Base-by-base conservation (phyloP, 2,113 vertebrate genomes). In the Hydrolagus affinis region DNA sequence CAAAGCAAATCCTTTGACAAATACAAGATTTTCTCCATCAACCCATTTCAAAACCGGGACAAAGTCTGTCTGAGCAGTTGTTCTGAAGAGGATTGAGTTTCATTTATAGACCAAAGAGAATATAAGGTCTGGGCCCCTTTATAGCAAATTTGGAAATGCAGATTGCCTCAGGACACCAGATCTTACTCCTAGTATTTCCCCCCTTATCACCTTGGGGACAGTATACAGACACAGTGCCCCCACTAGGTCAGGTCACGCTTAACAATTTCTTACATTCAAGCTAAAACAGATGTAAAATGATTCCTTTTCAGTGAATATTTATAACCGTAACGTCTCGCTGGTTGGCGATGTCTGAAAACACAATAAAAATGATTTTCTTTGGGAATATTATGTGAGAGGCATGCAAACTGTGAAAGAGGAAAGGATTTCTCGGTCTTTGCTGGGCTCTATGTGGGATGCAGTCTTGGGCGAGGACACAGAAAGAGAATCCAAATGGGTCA, bases 61-160 rank as follows among this genome's bases (percentile, higher is more conserved):
- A 23, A 21, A 17, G 11, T 66, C 10, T 83, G 62, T 83, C 19
- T 19, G 60, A 83, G 66, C 77, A 83, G 77, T 83, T 66, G 77
- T 44, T 66, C 25, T 66, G 60, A 68, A 21, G 62, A 21, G 77
- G 59, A 14, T 66, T 14, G 15, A n/a, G 62, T 30, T 60, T 60
- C 60, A 23, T 60, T 64, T 28, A 83, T 59, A 66, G 28, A 32
- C 78, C 25, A 83, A 83, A 66, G 14, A 68, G 60, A 66, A 66
- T 68, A 83, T 64, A 64, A 80, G 25, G 64, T 19, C 77, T 44
- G 44, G 44, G 44, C 44, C 44, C 44, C 44, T 44, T 44, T 44
- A 30, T 4, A 64, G 59, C 23, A 23, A 28, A 15, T 64, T 64
- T 64, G 12, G 60, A 80, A 23, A 28, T 30, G n/a, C 59, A 62